Evolutionary conservation across 92 coral and sea anemone species (phyloP).

Genomic region (Blastomussa wellsi): DNA sequence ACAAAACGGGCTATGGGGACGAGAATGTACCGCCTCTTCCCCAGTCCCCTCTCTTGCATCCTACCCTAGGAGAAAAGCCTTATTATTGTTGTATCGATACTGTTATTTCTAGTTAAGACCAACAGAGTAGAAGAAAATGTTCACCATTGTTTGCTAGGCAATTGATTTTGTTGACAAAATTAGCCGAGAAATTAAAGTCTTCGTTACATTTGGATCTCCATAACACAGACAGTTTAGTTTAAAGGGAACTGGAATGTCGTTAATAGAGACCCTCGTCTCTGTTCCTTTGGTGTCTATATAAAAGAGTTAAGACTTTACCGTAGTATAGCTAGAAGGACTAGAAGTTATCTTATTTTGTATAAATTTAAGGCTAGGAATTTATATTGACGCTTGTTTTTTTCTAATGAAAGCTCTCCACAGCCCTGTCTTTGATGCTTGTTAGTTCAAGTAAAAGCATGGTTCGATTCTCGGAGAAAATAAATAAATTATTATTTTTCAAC

Average conservation of each 20-base stretch:
- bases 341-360: background rate
- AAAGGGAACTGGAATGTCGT: no score
- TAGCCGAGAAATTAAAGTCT: background rate
- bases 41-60: no score
- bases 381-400: background rate
- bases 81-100: background rate
- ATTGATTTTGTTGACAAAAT: background rate
- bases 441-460: conserved; percentile 1
- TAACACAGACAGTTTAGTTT: no score
- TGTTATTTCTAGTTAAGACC: background rate
- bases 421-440: background rate
- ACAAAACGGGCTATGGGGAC: no score
- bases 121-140: background rate
- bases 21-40: no score
- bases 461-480: background rate
- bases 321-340: no score
- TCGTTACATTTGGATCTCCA: background rate
- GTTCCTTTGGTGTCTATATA: no score
- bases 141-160: background rate
- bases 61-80: background rate
- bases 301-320: background rate
- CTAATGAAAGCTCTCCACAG: background rate
- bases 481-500: conserved; percentile 24
- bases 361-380: background rate
- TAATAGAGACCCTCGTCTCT: no score